Evolutionary conservation across 2,797 vertebrate genomes (phyloP).

Genomic region (Chanos chanos): DNA sequence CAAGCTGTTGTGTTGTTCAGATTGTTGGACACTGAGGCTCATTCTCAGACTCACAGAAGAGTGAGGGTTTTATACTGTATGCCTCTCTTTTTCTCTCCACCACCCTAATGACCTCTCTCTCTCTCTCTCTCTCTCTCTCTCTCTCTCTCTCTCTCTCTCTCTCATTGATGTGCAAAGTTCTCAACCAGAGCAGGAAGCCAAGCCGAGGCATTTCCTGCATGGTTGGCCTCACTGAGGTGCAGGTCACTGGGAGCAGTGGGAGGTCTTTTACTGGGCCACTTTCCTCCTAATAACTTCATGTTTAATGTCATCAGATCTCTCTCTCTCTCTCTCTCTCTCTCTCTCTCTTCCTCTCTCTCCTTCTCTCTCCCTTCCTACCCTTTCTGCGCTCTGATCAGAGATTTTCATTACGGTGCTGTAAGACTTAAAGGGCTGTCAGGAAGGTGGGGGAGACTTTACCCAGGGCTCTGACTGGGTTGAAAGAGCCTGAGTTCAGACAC

Average conservation of each 20-base stretch:
- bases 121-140: conserved; percentile 25
- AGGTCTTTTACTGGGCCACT: conserved; percentile 12
- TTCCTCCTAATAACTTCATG: conserved; percentile 59
- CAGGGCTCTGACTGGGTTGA: no score
- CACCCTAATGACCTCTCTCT: no score
- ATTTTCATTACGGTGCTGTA: no score
- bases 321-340: no score
- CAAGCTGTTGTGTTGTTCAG: background rate
- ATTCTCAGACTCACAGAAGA: no score
- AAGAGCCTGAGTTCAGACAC: no score
- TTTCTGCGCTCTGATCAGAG: no score
- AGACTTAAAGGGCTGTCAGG: no score
- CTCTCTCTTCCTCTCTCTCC: no score
- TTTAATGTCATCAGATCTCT: conserved; percentile 62
- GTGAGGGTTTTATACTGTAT: background rate
- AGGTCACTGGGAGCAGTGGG: conserved; percentile 46
- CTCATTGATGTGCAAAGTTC: conserved; percentile 43
- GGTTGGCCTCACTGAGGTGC: conserved; percentile 48
- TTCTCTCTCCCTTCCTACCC: no score
- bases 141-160: conserved; percentile 23
- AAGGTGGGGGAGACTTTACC: no score
- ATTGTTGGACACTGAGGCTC: no score
- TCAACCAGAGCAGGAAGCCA: conserved; percentile 55
- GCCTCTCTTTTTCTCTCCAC: background rate
- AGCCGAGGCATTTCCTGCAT: conserved; percentile 62